Conservation (phyloP, 2,113 vertebrate species). For the Colinus virginianus region DNA sequence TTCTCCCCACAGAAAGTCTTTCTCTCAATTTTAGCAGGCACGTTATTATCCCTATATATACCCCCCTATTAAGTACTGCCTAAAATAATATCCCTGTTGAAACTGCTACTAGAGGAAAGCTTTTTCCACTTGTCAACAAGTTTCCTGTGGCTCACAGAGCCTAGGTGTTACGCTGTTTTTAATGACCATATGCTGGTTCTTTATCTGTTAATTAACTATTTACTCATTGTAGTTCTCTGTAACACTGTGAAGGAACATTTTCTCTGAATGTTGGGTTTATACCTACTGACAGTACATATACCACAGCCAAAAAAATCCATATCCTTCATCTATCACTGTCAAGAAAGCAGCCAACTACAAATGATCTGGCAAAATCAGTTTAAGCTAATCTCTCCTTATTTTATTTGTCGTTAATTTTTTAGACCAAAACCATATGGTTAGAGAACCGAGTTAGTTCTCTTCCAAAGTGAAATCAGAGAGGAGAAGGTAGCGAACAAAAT, state of each 20-base stretch:
- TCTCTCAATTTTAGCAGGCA: not conserved
- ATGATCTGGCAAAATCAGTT: not conserved
- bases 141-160: not conserved
- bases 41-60: not conserved
- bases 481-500: not conserved
- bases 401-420: not conserved
- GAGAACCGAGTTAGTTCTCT: not conserved
- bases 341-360: not conserved
- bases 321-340: conserved; percentile 10
- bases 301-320: not conserved
- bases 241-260: not conserved
- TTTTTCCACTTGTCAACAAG: not conserved
- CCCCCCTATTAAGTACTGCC: not conserved
- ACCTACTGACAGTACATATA: not conserved
- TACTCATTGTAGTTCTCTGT: not conserved
- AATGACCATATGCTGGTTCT: conserved; percentile 36
- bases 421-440: not conserved
- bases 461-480: not conserved
- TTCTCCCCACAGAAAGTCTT: not conserved
- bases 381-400: not conserved
- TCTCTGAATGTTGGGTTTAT: not conserved
- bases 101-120: not conserved
- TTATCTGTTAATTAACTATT: conserved; percentile 32
- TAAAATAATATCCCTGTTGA: not conserved
- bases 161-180: not conserved